Evolutionary conservation across 2,113 vertebrate species (phyloP).

Genomic region (Vulpes vulpes): DNA sequence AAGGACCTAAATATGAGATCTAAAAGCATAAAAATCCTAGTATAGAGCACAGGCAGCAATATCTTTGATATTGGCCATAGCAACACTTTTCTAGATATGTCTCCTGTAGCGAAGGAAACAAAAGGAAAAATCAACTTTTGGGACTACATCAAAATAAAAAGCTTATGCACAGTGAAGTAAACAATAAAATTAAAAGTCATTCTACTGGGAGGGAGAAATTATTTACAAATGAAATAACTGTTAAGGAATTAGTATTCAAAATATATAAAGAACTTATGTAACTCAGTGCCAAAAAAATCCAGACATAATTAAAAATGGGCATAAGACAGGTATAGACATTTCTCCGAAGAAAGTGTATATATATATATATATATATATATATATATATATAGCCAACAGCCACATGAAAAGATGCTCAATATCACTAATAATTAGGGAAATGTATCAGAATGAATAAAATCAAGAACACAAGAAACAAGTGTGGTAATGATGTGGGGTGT

Average conservation of each 20-base stretch:
- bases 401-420: not conserved
- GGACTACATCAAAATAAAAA: not conserved
- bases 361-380: too few species aligned
- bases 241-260: not conserved
- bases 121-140: not conserved
- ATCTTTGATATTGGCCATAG: not conserved
- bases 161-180: not conserved
- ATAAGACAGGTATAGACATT: not conserved
- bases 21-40: not conserved
- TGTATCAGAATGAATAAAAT: too few species aligned
- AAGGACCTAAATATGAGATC: not conserved
- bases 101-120: not conserved
- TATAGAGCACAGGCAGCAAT: not conserved
- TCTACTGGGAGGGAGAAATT: not conserved
- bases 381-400: not conserved
- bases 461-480: too few species aligned
- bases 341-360: not conserved
- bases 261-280: not conserved
- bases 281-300: not conserved
- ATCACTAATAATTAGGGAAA: too few species aligned
- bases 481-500: too few species aligned
- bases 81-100: not conserved
- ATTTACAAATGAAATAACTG: not conserved
- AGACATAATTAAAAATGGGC: not conserved
- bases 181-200: not conserved